Percentiles rank a stretch among this genome's conserved stretches.
Conservation (phyloP, 2,113 vertebrate species). For the Varanus komodoensis region DNA sequence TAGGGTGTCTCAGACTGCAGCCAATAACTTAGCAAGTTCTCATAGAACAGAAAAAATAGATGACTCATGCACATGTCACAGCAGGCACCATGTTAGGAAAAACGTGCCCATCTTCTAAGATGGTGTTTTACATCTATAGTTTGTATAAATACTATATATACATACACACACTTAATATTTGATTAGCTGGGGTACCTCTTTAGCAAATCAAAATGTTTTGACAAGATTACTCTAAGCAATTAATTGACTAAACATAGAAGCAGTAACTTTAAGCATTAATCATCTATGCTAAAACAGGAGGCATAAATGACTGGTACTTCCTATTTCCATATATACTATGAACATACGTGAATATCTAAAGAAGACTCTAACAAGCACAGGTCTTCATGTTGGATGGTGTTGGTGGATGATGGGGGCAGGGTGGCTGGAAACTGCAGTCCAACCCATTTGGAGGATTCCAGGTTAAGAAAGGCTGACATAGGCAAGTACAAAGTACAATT, state of each 20-base stretch:
- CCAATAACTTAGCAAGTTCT: too few species aligned
- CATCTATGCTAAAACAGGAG: not conserved
- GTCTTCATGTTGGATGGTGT: not conserved
- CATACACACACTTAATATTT: not conserved
- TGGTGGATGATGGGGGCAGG: too few species aligned
- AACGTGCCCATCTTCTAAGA: not conserved
- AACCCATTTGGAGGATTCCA: too few species aligned
- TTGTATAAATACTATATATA: not conserved
- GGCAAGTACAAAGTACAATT: not conserved
- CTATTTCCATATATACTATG: not conserved
- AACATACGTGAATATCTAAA: not conserved
- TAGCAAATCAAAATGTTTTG: constrained; percentile 23
- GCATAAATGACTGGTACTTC: not conserved
- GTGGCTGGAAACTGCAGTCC: too few species aligned
- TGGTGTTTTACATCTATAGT: not conserved
- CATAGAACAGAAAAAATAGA: not conserved
- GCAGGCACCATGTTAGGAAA: not conserved
- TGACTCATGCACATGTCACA: not conserved
- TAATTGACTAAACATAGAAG: constrained; percentile 22
- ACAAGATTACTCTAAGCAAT: not conserved
- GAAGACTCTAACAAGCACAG: not conserved
- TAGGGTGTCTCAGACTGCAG: too few species aligned
- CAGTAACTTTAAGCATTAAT: not conserved
- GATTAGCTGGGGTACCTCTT: not conserved
- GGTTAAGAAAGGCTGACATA: not conserved